Conservation (phyloP, 2,888 invertebrate genomes). For the Agrotis clavis region DNA sequence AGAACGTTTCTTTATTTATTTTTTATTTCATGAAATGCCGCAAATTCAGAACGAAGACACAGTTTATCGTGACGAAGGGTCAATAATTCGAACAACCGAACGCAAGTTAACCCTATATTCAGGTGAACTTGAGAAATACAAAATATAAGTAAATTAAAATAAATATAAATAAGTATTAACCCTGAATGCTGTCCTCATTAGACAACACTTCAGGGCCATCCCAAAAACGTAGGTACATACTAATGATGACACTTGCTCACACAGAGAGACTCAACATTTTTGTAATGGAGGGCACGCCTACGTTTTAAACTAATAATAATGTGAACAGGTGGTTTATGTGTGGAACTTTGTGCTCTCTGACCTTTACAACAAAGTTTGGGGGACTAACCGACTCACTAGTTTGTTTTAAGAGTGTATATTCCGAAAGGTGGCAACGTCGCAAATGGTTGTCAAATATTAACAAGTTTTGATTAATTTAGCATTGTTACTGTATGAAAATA, state of each 20-base stretch:
- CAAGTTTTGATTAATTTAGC: too few species aligned
- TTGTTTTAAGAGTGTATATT: too few species aligned
- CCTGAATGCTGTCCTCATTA: conserved; percentile 45
- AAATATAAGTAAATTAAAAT: conserved; percentile 13
- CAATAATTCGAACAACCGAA: too few species aligned
- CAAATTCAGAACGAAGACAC: too few species aligned
- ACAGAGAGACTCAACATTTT: conserved; percentile 33
- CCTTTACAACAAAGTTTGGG: conserved; percentile 16
- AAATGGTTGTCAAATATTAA: too few species aligned
- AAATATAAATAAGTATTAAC: conserved; percentile 34
- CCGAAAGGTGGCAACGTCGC: too few species aligned
- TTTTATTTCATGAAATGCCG: too few species aligned
- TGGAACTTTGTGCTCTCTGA: conserved; percentile 20
- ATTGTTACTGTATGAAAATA: too few species aligned
- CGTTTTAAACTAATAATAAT: conserved; percentile 32
- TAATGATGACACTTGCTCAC: conserved; percentile 49
- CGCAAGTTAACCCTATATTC: background rate
- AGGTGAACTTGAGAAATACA: background rate
- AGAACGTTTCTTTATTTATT: too few species aligned
- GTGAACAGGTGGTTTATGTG: conserved; percentile 17
- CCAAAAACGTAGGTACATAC: conserved; percentile 28
- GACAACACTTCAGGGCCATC: conserved; percentile 45
- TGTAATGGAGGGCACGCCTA: conserved; percentile 31
- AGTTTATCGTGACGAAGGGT: too few species aligned
- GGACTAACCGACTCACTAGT: background rate